Evolutionary conservation across 2,113 vertebrate species (phyloP).

Genomic region (Eudyptes chrysolophus): DNA sequence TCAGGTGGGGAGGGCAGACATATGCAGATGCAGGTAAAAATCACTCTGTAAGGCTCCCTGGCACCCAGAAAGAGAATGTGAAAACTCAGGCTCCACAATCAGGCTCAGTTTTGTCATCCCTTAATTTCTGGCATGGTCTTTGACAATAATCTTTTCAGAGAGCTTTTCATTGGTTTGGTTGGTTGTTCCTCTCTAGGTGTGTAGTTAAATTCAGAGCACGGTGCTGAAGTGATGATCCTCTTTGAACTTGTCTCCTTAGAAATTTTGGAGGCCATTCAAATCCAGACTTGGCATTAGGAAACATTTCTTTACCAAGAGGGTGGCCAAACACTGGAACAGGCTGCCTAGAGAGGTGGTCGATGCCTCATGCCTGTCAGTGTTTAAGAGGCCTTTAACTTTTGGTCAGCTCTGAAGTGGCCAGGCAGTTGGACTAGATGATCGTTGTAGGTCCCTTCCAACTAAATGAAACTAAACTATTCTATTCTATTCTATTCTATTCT

Average conservation of each 20-base stretch:
- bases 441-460: rapidly evolving
- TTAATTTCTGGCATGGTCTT: neutral
- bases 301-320: rapidly evolving
- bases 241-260: neutral
- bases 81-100: neutral
- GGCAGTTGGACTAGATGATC: neutral
- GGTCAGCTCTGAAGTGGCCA: neutral
- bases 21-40: neutral
- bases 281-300: neutral
- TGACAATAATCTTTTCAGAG: neutral
- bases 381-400: neutral
- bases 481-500: neutral
- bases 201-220: neutral
- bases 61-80: neutral
- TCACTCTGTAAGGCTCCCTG: neutral
- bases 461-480: neutral
- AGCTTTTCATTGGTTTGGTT: neutral
- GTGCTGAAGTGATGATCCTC: neutral
- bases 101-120: rapidly evolving
- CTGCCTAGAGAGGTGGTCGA: rapidly evolving
- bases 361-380: neutral
- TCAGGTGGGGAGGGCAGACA: neutral
- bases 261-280: neutral
- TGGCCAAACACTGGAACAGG: neutral
- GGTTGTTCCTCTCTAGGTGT: neutral